Conservation (phyloP, 2,888 invertebrate species). For the Heliconius sara region DNA sequence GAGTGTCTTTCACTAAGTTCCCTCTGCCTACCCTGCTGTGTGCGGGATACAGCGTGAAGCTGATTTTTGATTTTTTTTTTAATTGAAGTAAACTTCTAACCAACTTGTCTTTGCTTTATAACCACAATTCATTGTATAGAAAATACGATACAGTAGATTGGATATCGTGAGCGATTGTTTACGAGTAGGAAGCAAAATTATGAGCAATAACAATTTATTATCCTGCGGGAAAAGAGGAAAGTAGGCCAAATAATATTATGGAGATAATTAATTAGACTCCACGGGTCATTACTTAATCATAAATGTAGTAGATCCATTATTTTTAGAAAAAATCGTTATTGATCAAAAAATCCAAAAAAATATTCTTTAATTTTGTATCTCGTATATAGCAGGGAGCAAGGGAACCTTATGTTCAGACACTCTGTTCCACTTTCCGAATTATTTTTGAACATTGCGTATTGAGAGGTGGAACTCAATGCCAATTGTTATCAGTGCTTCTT, state of each 20-base stretch:
- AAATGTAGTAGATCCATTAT: neutral
- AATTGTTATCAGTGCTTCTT: no score
- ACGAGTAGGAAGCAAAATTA: slow-evolving; percentile 38
- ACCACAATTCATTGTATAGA: slow-evolving; percentile 6
- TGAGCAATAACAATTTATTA: slow-evolving; percentile 42
- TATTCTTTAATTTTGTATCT: neutral
- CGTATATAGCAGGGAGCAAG: neutral
- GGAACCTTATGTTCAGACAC: neutral
- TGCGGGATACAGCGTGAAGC: no score
- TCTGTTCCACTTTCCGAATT: no score
- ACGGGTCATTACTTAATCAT: slow-evolving; percentile 19
- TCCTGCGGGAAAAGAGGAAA: slow-evolving; percentile 33
- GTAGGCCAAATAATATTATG: slow-evolving; percentile 32
- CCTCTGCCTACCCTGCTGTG: no score
- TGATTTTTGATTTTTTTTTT: no score
- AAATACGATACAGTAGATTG: slow-evolving; percentile 34
- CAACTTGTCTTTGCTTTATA: slow-evolving; percentile 23
- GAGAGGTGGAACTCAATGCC: no score
- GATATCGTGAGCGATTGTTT: slow-evolving; percentile 39
- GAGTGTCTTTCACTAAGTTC: no score
- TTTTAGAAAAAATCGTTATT: neutral
- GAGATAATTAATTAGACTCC: slow-evolving; percentile 17
- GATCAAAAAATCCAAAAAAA: no score
- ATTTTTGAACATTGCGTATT: no score
- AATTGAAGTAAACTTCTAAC: no score